Evolutionary conservation across 1,140 invertebrate species (phyloP).

Genomic region (Chironomus striatipennis): DNA sequence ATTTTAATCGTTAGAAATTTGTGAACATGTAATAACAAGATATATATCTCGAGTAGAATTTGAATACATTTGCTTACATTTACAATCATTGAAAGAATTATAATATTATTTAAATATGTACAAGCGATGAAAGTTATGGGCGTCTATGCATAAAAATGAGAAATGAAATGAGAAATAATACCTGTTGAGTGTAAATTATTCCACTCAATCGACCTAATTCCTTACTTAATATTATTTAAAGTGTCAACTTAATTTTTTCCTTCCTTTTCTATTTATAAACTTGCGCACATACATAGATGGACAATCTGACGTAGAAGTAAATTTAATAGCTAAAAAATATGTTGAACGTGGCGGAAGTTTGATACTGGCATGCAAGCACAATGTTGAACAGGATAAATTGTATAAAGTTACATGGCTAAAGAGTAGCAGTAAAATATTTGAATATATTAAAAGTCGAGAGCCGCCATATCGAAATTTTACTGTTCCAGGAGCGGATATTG

Average conservation of each 20-base stretch:
- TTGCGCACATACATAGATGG: conserved; percentile 31
- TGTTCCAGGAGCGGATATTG: conserved; percentile 56
- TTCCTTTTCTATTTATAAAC: too few species aligned
- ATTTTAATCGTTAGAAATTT: neutral
- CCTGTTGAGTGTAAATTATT: neutral
- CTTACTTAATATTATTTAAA: too few species aligned
- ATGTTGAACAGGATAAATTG: conserved; percentile 51
- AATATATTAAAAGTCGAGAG: conserved; percentile 64
- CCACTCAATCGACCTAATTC: neutral
- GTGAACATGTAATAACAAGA: conserved; percentile 12
- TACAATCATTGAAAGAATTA: neutral
- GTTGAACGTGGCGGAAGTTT: conserved; percentile 41
- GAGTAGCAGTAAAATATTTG: conserved; percentile 61
- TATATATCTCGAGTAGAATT: conserved; percentile 1
- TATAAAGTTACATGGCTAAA: conserved; percentile 65
- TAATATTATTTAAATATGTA: neutral
- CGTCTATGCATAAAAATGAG: neutral
- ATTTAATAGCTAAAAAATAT: conserved; percentile 37
- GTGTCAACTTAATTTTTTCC: too few species aligned
- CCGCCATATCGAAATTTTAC: conserved; percentile 60
- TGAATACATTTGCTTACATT: neutral
- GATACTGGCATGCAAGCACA: conserved; percentile 51
- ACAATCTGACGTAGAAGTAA: conserved; percentile 39
- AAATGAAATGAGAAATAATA: neutral
- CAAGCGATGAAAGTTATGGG: neutral